These are phyloP conservation scores for Varanus salvator DNA, from an alignment of 2,113 vertebrate species.

Conservation along the genomic window DNA sequence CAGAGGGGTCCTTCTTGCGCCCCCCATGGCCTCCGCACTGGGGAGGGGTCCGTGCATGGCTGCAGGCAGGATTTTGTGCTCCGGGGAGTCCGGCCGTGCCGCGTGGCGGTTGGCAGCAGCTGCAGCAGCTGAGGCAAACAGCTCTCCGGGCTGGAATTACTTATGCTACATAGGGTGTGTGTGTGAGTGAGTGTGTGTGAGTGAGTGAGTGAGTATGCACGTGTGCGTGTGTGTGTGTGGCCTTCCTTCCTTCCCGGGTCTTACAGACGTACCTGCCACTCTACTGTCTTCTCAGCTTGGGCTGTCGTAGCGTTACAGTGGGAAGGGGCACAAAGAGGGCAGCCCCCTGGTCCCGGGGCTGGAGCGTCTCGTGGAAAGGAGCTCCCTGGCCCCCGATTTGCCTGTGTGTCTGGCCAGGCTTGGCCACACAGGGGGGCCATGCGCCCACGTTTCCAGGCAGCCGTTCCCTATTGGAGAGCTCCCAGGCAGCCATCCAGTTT, in stretches of 20 bases:
- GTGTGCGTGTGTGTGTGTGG: too few species aligned
- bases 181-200: too few species aligned
- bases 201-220: too few species aligned
- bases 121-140: slow-evolving; percentile 50
- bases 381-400: too few species aligned
- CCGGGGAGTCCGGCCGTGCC: slow-evolving; percentile 47
- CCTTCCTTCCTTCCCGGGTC: slow-evolving; percentile 28
- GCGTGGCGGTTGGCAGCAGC: slow-evolving; percentile 40
- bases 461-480: too few species aligned
- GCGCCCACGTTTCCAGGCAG: too few species aligned
- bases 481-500: too few species aligned
- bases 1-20: rapidly evolving
- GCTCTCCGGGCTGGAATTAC: slow-evolving; percentile 17
- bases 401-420: too few species aligned
- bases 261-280: slow-evolving; percentile 56
- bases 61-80: background rate
- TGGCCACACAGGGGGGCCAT: too few species aligned
- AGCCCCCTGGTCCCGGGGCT: background rate
- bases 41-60: slow-evolving; percentile 14
- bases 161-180: background rate
- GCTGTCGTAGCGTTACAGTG: slow-evolving; percentile 14
- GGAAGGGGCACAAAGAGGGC: background rate
- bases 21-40: background rate
- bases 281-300: slow-evolving; percentile 4
- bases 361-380: too few species aligned